Percentiles rank a stretch among this genome's conserved stretches.
Conservation (phyloP, 2,888 invertebrate genomes). For the Scrobipalpa atriplicella region DNA sequence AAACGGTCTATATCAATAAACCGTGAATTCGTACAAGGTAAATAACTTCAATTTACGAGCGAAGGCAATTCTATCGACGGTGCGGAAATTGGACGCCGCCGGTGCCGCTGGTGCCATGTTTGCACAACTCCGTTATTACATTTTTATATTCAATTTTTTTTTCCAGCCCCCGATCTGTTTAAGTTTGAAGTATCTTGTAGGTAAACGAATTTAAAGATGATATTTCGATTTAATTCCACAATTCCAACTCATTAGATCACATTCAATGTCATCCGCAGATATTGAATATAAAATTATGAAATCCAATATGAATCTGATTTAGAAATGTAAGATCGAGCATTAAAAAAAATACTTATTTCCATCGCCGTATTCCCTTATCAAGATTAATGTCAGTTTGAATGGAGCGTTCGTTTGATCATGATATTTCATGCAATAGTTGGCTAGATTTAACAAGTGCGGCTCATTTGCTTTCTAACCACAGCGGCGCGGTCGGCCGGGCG, state of each 20-base stretch:
- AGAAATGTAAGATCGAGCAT: not conserved
- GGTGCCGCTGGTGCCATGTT: conserved; percentile 12
- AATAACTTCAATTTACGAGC: conserved; percentile 49
- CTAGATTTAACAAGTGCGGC: conserved; percentile 46
- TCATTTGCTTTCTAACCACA: conserved; percentile 70
- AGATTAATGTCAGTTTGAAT: not conserved
- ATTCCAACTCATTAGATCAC: not conserved
- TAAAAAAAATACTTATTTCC: conserved; percentile 7
- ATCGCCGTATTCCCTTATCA: not conserved
- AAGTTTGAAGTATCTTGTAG: not conserved
- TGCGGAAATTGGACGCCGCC: conserved; percentile 46
- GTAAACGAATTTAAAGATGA: conserved; percentile 4
- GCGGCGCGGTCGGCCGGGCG: conserved; percentile 29
- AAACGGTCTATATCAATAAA: conserved; percentile 40
- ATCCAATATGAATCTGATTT: not conserved
- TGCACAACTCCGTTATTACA: conserved; percentile 26
- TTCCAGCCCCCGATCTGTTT: conserved; percentile 14
- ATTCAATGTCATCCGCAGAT: not conserved
- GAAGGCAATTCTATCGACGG: conserved; percentile 45
- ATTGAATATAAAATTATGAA: not conserved
- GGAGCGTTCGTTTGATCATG: conserved; percentile 7
- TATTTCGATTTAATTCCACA: conserved; percentile 1
- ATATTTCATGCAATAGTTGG: conserved; percentile 56
- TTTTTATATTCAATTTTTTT: conserved; percentile 24
- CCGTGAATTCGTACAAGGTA: conserved; percentile 44